Base-by-base conservation (phyloP, 1,140 invertebrate genomes). In the Aleiodes sp. region DNA sequence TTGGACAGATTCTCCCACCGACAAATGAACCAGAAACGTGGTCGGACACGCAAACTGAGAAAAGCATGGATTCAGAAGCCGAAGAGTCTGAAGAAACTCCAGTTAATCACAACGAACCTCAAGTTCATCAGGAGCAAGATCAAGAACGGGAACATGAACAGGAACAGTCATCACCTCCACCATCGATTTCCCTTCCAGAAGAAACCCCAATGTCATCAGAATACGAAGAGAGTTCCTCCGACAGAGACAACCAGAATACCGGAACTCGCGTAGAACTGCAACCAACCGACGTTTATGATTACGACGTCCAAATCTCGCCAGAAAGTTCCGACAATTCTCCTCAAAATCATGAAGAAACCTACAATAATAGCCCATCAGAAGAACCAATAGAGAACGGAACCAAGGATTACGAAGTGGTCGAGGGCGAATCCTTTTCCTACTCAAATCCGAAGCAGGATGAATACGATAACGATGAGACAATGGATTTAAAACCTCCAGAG, bases 71-170 rank as follows among this genome's bases (percentile, higher is more conserved):
- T 8, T 75, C 76, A 7, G 78, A 75, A 14, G 82, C 80, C 4
- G 84, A 83, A 0, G 82, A 84, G 52, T 82, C 80, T 7, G 84
- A 83, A 0, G 81, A 84, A 56, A 78, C 79, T 24, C 62, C 69
- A n/a, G 52, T 70, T n/a, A 39, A 75, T 14, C 31, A 41, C 28
- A 52, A 24, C 4, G 21, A 21, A 3, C n/a, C 39, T 70, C 8
- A 29, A 29, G 26, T 43, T 26, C 12, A 8, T 14, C 39, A 41
- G 4, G 39, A 41, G 14, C 46, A 52, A 52, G 46, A 52, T 6
- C 31, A 35, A 31, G 31, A 4, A 37, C 14, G 19, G 19, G n/a
- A 31, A 61, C 37, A 29, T 12, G 31, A 6, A 12, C 62, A 43
- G 39, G 26, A 46, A 31, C 62, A 64, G 35, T n/a, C n/a, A n/a